These are phyloP conservation scores for Pachypanchax playfairii DNA, from an alignment of 2,113 vertebrate species.

Conservation along the genomic window DNA sequence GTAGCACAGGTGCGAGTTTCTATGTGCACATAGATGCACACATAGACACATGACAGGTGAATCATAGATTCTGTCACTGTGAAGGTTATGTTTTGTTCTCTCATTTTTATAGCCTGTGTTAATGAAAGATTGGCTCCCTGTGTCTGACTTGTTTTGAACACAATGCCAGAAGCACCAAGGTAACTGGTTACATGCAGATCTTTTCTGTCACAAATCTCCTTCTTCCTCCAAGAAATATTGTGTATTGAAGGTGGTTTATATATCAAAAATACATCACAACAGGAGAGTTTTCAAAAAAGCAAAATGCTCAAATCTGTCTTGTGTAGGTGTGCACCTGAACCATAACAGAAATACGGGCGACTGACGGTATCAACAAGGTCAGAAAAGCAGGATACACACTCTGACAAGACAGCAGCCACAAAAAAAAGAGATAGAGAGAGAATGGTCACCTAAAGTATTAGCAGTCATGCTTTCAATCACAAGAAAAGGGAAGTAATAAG, in stretches of 20 bases:
- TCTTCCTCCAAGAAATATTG: slow-evolving; percentile 4
- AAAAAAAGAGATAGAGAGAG: not conserved
- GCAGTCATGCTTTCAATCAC: not conserved
- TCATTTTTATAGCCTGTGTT: slow-evolving; percentile 41
- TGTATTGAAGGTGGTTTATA: not conserved
- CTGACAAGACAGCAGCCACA: slow-evolving; percentile 11
- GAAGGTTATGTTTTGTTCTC: slow-evolving; percentile 56
- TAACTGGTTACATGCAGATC: slow-evolving; percentile 22
- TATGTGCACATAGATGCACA: not conserved
- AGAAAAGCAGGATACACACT: slow-evolving; percentile 28
- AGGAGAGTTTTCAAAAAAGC: not conserved
- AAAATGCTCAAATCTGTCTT: not conserved
- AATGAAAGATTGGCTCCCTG: slow-evolving; percentile 34
- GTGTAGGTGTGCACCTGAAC: slow-evolving; percentile 25
- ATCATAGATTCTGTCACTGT: slow-evolving; percentile 43
- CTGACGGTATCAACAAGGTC: slow-evolving; percentile 17
- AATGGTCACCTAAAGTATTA: slow-evolving; percentile 8
- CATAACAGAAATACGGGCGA: slow-evolving; percentile 17
- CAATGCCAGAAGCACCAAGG: slow-evolving; percentile 31
- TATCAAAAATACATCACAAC: slow-evolving; percentile 13
- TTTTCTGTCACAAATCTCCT: slow-evolving; percentile 8
- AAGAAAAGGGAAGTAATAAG: slow-evolving; percentile 39
- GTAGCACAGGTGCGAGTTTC: slow-evolving; percentile 43
- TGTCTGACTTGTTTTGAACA: slow-evolving; percentile 31
- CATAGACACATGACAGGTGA: slow-evolving; percentile 22